A percentile compares a stretch with the other conserved stretches of the same genome.
These are phyloP conservation scores for Upupa epops DNA, from an alignment of 2,113 vertebrate genomes.

Conservation along the genomic window DNA sequence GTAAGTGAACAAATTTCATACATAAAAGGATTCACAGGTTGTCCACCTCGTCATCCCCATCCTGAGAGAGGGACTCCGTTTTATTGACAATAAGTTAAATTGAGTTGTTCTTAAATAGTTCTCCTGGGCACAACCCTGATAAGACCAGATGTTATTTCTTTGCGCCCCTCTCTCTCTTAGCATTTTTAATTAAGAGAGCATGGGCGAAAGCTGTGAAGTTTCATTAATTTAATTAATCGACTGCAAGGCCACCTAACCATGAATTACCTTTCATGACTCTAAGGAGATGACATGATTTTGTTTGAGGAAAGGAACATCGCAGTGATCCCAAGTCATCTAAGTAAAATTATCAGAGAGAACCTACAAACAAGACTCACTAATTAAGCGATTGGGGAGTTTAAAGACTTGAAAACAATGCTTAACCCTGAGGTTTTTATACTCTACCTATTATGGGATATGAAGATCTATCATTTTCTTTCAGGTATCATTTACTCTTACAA, in stretches of 20 bases:
- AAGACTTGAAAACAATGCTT: not conserved
- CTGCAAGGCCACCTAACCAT: not conserved
- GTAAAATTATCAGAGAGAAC: not conserved
- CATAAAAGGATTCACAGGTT: not conserved
- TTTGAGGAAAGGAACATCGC: slow-evolving; percentile 13
- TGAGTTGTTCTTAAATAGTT: slow-evolving; percentile 43
- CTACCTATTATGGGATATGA: not conserved
- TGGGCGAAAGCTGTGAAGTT: slow-evolving; percentile 41
- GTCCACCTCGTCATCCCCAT: not conserved
- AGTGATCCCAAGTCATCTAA: not conserved
- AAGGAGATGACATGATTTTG: not conserved
- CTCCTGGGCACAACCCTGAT: slow-evolving; percentile 9
- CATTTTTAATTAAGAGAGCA: slow-evolving; percentile 37
- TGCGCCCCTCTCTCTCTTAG: not conserved
- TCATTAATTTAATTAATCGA: slow-evolving; percentile 71
- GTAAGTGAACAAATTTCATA: not conserved
- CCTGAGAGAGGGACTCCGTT: not conserved
- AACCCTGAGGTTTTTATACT: not conserved
- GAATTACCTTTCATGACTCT: slow-evolving; percentile 34
- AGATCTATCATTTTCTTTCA: not conserved
- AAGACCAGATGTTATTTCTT: slow-evolving; percentile 41
- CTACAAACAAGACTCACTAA: not conserved
- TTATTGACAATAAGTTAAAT: slow-evolving; percentile 52
- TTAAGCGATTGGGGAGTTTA: not conserved
- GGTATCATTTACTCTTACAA: not conserved